Base-by-base conservation (phyloP, 2,113 vertebrate species). In the Lipotes vexillifer region DNA sequence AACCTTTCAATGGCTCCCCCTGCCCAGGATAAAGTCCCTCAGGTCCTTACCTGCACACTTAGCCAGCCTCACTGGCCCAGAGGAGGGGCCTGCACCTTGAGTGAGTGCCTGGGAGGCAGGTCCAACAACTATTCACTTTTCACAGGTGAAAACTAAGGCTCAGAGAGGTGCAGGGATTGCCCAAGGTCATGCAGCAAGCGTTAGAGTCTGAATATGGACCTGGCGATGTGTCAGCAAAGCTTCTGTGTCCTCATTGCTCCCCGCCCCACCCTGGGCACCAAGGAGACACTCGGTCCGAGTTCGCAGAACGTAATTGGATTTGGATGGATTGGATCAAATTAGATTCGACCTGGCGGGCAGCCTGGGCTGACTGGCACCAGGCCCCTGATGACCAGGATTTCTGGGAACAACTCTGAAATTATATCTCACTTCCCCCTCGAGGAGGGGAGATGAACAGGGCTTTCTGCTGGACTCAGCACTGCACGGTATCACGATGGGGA, bases 301-400 rank as follows among this genome's bases (percentile, higher is more conserved):
- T 77, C 80, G 72, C 74, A 61, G 83, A 41, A 41, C 0, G 0
- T 95, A 96, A 98, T 95, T 95, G 87, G 92, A 84, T 97, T 95
- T 81, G 69, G 36, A 52, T 13, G 49, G n/a, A 20, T 66, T 12
- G 8, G 49, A 96, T 97, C 90, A 1, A 33, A 96, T 97, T 97
- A 97, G 80, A 41, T 44, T 65, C 5, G 38, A 92, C 36, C 80
- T 57, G 83, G 86, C 81, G 0, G 85, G 59, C 93, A 46, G 95
- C 94, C 92, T 46, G 92, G 65, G 44, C 95, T 88, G 85, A n/a
- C 41, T 0, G 88, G 90, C 87, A 92, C 92, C 23, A 5, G 55
- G 65, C 55, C 81, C 49, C 55, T 27, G 20, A 36, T 3, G 81
- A 17, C 49, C 3, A 8, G 74, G 46, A 10, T 82, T 90, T 91